Conservation (phyloP, 2,797 vertebrate species). For the Tarsius wallacei region DNA sequence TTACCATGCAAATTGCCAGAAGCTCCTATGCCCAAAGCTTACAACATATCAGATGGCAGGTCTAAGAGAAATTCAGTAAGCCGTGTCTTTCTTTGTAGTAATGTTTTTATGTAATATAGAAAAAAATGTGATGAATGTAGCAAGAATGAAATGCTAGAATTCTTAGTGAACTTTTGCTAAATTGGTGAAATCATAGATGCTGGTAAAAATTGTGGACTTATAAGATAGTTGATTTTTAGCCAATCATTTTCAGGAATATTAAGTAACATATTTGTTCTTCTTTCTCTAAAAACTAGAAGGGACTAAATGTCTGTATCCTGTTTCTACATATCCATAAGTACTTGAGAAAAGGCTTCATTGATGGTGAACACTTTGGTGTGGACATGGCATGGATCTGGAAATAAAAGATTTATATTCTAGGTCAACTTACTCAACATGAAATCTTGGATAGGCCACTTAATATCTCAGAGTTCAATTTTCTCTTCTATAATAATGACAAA, state of each 20-base stretch:
- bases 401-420: neutral
- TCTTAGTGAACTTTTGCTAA: constrained; percentile 11
- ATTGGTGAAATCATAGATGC: neutral
- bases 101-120: neutral
- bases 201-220: neutral
- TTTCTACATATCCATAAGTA: neutral
- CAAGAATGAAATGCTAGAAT: neutral
- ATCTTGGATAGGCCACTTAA: neutral
- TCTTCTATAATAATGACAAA: constrained; percentile 14
- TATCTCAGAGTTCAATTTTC: neutral
- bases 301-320: neutral
- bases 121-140: neutral
- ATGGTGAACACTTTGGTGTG: too few relatives aligned
- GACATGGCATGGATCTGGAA: neutral
- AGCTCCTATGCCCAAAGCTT: constrained; percentile 52
- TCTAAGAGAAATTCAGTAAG: constrained; percentile 73
- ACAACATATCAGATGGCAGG: constrained; percentile 65
- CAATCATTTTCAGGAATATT: neutral
- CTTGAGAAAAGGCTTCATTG: neutral
- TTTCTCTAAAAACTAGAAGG: constrained; percentile 2
- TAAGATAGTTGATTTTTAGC: neutral
- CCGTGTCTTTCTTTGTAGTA: neutral
- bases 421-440: neutral
- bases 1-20: constrained; percentile 82
- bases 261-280: neutral